Conservation (phyloP, 2,797 vertebrate genomes). For the Choloepus didactylus region DNA sequence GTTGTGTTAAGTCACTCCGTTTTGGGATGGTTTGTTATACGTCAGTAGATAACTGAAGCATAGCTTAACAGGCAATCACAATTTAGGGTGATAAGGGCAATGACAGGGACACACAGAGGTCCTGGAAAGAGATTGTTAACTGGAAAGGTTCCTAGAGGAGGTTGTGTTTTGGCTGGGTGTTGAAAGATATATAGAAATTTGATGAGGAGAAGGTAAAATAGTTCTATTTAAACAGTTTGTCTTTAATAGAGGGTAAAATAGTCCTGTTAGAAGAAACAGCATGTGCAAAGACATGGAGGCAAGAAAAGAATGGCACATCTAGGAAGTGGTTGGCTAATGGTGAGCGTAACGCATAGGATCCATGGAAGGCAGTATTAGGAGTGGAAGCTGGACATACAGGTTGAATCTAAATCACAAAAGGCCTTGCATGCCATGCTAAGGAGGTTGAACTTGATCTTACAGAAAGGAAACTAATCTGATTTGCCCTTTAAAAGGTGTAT, state of each 20-base stretch:
- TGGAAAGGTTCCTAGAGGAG: slow-evolving; percentile 49
- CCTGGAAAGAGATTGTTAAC: slow-evolving; percentile 42
- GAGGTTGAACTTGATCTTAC: neutral
- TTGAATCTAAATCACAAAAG: slow-evolving; percentile 30
- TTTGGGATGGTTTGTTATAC: neutral
- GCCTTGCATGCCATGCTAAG: neutral
- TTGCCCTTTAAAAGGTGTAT: neutral
- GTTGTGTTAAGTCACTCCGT: neutral
- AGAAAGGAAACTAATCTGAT: neutral
- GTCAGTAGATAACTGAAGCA: neutral
- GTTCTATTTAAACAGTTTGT: neutral
- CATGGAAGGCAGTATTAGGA: neutral
- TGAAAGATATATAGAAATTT: slow-evolving; percentile 56
- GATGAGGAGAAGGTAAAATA: neutral
- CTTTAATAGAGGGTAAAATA: slow-evolving; percentile 43
- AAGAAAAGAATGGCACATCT: neutral
- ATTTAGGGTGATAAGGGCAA: neutral
- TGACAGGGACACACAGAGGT: neutral
- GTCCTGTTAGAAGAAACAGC: slow-evolving; percentile 9
- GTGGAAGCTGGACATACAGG: neutral
- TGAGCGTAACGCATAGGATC: neutral
- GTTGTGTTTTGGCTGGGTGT: neutral
- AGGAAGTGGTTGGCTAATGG: neutral
- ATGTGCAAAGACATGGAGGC: neutral
- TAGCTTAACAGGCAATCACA: neutral